Evolutionary conservation across 2,797 vertebrate genomes (phyloP).

Genomic region (Bradypodion pumilum): DNA sequence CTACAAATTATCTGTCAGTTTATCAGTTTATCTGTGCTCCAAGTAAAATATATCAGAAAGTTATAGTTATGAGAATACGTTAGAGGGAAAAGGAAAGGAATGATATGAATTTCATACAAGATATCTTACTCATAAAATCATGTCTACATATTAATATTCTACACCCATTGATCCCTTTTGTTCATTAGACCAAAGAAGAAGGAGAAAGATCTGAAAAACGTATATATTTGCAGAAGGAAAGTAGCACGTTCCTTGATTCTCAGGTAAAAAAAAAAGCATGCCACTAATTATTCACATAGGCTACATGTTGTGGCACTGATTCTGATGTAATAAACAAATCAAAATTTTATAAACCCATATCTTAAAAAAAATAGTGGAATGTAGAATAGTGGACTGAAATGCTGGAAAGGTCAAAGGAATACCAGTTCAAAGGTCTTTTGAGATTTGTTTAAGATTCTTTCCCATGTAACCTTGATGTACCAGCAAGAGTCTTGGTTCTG

Average conservation of each 20-base stretch:
- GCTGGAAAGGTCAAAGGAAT: constrained; percentile 26
- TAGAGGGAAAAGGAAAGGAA: constrained; percentile 32
- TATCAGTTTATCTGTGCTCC: constrained; percentile 39
- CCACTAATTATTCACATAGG: constrained; percentile 50
- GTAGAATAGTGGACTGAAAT: constrained; percentile 42
- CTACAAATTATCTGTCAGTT: constrained; percentile 12
- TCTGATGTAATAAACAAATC: constrained; percentile 16
- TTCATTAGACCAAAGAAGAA: constrained; percentile 85
- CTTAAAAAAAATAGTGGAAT: constrained; percentile 24
- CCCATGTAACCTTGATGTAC: not conserved
- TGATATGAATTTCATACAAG: not conserved
- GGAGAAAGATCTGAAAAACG: constrained; percentile 80
- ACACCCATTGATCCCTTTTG: constrained; percentile 66
- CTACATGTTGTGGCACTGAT: constrained; percentile 28
- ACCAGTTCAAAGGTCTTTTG: constrained; percentile 21
- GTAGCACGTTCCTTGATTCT: constrained; percentile 78
- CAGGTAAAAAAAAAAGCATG: constrained; percentile 75
- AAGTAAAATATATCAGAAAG: constrained; percentile 1
- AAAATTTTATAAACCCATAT: constrained; percentile 22
- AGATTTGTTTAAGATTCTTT: constrained; percentile 27
- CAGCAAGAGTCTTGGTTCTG: too few relatives aligned
- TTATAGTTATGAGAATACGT: constrained; percentile 30
- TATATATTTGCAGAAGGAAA: constrained; percentile 81
- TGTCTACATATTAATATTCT: constrained; percentile 58
- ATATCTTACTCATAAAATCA: constrained; percentile 52